A percentile compares a stretch with the other conserved stretches of the same genome.
Evolutionary conservation across 2,113 vertebrate genomes (phyloP).

Genomic region (Axis porcinus): DNA sequence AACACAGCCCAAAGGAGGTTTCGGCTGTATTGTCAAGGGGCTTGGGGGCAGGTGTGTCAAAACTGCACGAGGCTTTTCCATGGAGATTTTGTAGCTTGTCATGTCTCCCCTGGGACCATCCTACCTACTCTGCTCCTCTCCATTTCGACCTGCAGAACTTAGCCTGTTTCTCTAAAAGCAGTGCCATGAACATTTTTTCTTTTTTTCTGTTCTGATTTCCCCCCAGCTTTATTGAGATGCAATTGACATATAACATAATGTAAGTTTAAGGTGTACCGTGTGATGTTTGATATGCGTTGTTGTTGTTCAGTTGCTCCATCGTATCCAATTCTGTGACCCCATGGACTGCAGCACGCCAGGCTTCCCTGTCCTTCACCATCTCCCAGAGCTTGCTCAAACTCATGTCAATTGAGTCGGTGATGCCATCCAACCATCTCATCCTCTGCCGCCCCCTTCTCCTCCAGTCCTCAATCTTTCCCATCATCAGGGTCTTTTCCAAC

Average conservation of each 20-base stretch:
- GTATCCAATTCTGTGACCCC: neutral
- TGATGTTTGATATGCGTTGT: neutral
- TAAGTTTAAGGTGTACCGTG: neutral
- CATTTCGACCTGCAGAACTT: neutral
- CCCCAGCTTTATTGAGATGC: neutral
- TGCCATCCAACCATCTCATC: neutral
- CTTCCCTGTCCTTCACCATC: neutral
- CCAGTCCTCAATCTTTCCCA: neutral
- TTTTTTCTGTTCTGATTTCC: neutral
- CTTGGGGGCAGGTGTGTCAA: fast-evolving
- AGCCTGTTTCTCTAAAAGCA: neutral
- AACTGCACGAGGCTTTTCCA: neutral
- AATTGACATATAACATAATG: neutral
- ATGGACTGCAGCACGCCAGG: neutral
- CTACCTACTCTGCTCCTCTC: neutral
- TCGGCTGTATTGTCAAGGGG: neutral
- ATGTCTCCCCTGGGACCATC: neutral
- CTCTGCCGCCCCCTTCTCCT: neutral
- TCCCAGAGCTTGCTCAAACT: neutral
- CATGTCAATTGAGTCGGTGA: neutral
- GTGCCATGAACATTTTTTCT: neutral
- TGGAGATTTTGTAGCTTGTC: neutral
- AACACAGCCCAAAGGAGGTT: neutral
- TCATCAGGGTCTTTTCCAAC: neutral
- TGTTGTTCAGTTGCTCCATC: neutral